Evolutionary conservation across 1,140 invertebrate genomes (phyloP).

Genomic region (Hyles euphorbiae): DNA sequence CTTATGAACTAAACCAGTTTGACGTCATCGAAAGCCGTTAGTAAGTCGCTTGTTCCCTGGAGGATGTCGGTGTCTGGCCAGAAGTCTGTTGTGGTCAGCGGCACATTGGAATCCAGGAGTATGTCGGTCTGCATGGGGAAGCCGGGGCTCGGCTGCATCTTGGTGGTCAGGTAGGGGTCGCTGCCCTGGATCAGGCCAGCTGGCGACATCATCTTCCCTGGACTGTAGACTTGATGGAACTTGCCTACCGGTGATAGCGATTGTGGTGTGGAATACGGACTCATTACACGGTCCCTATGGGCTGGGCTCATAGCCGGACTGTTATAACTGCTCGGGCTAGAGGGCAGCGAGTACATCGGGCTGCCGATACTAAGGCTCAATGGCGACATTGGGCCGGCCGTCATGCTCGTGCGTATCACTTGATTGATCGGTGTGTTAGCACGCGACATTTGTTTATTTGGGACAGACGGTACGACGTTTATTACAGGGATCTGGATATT

Average conservation of each 20-base stretch:
- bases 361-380: slow-evolving; percentile 52
- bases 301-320: slow-evolving; percentile 55
- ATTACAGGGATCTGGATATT: slow-evolving; percentile 50
- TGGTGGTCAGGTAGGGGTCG: slow-evolving; percentile 57
- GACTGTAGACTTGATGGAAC: slow-evolving; percentile 52
- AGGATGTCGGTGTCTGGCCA: slow-evolving; percentile 59
- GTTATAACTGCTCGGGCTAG: slow-evolving; percentile 52
- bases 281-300: slow-evolving; percentile 49
- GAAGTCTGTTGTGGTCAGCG: slow-evolving; percentile 45
- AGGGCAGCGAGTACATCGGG: slow-evolving; percentile 57
- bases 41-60: slow-evolving; percentile 51
- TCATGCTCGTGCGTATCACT: slow-evolving; percentile 27
- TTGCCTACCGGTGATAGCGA: slow-evolving; percentile 55
- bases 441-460: slow-evolving; percentile 36
- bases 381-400: slow-evolving; percentile 46
- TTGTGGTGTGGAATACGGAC: slow-evolving; percentile 58
- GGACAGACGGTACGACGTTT: slow-evolving; percentile 43
- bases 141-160: slow-evolving; percentile 56
- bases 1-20: slow-evolving; percentile 41
- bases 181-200: slow-evolving; percentile 43
- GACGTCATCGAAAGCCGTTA: slow-evolving; percentile 61
- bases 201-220: slow-evolving; percentile 45
- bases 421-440: slow-evolving; percentile 27
- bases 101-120: slow-evolving; percentile 44
- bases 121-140: slow-evolving; percentile 45